Evolutionary conservation across 2,113 vertebrate species (phyloP).

Genomic region (Gymnorhina tibicen): DNA sequence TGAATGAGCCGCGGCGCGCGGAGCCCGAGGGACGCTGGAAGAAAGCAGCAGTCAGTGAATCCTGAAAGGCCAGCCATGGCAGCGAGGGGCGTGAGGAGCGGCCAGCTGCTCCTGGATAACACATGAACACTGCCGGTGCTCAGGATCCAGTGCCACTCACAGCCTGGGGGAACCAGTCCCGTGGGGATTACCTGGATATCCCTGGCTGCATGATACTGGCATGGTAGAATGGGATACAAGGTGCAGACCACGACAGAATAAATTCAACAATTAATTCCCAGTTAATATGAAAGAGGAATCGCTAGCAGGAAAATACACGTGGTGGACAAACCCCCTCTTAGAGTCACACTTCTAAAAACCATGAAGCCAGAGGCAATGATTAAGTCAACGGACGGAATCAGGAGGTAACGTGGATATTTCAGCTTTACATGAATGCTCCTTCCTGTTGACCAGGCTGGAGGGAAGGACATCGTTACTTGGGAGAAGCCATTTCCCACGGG

Average conservation of each 20-base stretch:
- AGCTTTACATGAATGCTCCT: background rate
- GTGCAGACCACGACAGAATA: accelerated
- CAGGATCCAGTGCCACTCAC: background rate
- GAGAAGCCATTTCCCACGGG: background rate
- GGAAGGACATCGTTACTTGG: accelerated
- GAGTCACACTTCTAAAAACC: background rate
- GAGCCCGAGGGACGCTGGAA: background rate
- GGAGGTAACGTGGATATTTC: background rate
- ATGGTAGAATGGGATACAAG: background rate
- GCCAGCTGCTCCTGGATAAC: background rate
- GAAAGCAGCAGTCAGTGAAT: background rate
- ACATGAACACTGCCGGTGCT: background rate
- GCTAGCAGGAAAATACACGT: background rate
- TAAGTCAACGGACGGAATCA: background rate
- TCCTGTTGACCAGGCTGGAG: accelerated
- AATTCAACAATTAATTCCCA: background rate
- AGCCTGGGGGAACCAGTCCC: background rate
- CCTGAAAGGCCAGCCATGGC: background rate
- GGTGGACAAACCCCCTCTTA: accelerated
- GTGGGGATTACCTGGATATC: background rate
- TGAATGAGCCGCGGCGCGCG: accelerated
- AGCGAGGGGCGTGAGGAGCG: background rate
- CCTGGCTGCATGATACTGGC: accelerated
- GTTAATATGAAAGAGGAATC: background rate
- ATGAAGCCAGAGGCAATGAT: background rate